phyloP scores from a whole-genome alignment of 2,797 vertebrate genomes.

The Pelobates cultripes region DNA sequence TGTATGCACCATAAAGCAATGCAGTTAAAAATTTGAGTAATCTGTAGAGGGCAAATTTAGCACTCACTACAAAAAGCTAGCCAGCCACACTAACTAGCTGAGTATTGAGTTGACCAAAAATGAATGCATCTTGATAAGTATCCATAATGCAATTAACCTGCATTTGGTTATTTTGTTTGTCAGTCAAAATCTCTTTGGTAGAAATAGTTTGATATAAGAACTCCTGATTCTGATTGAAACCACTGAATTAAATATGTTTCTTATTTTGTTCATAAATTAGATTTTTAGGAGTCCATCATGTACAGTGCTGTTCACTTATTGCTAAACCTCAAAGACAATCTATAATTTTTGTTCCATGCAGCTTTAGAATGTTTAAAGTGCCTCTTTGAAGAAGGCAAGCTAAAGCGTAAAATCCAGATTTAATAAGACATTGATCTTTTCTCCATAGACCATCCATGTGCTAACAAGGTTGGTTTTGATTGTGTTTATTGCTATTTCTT shows the following conservation, averaged over 20 bases:
- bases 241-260: neutral
- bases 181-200: no score
- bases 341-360: slow-evolving; percentile 5
- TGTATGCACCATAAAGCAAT: no score
- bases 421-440: neutral
- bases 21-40: no score
- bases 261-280: neutral
- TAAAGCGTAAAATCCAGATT: neutral
- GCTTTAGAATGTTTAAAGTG: slow-evolving; percentile 18
- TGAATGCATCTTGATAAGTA: no score
- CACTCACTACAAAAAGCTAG: no score
- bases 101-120: no score
- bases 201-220: no score
- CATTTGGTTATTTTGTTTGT: no score
- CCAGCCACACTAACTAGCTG: no score
- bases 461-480: neutral
- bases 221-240: neutral
- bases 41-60: no score
- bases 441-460: neutral
- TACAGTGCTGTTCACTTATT: neutral
- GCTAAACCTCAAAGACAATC: slow-evolving; percentile 11
- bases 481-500: neutral
- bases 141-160: no score
- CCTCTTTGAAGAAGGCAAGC: slow-evolving; percentile 13
- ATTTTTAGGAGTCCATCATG: neutral